Evolutionary conservation across 1,140 invertebrate genomes (phyloP).

Genomic region (Wiebesia pumilae): DNA sequence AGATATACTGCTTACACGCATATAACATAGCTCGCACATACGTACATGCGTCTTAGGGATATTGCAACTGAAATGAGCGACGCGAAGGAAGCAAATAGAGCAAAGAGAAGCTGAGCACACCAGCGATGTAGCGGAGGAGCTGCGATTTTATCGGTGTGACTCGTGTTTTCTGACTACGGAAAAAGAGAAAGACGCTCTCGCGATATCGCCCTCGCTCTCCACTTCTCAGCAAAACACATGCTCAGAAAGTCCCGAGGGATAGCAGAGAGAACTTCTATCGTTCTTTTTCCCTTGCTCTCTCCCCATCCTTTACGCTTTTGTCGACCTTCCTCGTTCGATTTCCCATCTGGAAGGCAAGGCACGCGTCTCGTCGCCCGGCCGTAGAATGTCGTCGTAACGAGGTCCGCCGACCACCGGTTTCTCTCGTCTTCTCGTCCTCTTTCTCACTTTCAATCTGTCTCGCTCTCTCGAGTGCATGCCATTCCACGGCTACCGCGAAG

Average conservation of each 20-base stretch:
- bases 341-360: constrained; percentile 73
- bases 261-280: neutral
- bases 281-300: constrained; percentile 28
- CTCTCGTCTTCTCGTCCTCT: constrained; percentile 40
- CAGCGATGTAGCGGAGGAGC: neutral
- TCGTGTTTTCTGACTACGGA: constrained; percentile 54
- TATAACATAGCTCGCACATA: neutral
- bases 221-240: constrained; percentile 48
- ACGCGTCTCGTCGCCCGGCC: constrained; percentile 68
- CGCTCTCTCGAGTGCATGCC: neutral
- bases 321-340: constrained; percentile 58
- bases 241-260: constrained; percentile 31
- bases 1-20: neutral
- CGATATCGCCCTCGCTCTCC: constrained; percentile 48
- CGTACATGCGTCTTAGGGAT: neutral
- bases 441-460: neutral
- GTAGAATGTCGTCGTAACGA: constrained; percentile 75
- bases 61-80: constrained; percentile 10
- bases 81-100: neutral
- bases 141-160: constrained; percentile 42
- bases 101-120: too few relatives aligned
- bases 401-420: constrained; percentile 61
- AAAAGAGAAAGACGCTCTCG: neutral
- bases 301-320: neutral
- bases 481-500: neutral